These are phyloP conservation scores for Heteromormyrus szaboi DNA, from an alignment of 2,797 vertebrate genomes.

Conservation along the genomic window DNA sequence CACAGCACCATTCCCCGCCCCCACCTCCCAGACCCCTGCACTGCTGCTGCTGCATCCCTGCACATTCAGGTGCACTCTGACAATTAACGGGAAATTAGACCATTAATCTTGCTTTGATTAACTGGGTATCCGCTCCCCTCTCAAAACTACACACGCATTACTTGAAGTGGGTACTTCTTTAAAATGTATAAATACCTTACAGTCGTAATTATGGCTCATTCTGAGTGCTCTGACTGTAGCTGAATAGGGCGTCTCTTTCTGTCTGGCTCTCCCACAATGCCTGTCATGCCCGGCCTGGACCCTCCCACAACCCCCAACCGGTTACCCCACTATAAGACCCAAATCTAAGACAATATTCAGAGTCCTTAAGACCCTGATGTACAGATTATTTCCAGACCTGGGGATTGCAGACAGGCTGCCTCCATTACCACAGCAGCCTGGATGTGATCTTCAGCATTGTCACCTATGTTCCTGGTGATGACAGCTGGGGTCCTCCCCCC, in stretches of 20 bases:
- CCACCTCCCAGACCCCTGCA: background rate
- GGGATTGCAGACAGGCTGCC: background rate
- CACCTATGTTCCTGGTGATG: background rate
- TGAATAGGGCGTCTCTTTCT: background rate
- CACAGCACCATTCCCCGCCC: background rate
- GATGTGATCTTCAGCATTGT: background rate
- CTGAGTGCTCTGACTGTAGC: background rate
- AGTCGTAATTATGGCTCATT: background rate
- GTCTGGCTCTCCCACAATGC: background rate
- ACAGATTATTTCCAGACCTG: background rate
- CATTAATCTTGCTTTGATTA: conserved; percentile 25
- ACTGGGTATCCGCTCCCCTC: background rate
- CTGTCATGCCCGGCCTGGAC: background rate
- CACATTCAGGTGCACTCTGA: background rate
- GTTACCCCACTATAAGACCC: background rate
- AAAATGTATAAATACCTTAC: background rate
- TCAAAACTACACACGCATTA: background rate
- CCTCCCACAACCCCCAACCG: background rate
- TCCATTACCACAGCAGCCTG: background rate
- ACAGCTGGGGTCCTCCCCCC: background rate
- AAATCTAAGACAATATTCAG: background rate
- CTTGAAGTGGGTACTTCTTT: conserved; percentile 17
- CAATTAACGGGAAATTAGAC: conserved; percentile 26
- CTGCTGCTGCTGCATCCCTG: conserved; percentile 19
- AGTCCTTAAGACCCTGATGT: background rate